Evolutionary conservation across 2,113 vertebrate genomes (phyloP).

Genomic region (Microcebus jonahi): DNA sequence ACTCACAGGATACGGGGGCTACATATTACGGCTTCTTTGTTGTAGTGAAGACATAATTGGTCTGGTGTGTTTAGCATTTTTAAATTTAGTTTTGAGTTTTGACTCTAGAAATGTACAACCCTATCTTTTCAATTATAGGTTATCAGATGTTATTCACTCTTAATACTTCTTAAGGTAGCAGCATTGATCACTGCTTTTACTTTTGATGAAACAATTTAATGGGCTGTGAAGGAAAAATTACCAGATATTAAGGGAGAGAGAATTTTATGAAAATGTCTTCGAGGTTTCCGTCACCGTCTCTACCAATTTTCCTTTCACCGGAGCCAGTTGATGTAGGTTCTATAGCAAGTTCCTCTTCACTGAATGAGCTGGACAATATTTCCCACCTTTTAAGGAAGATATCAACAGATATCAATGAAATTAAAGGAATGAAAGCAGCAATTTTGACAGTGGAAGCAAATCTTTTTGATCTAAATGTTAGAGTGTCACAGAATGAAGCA

Average conservation of each 20-base stretch:
- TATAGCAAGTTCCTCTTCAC: slow-evolving; percentile 62
- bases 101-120: slow-evolving; percentile 13
- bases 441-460: slow-evolving; percentile 74
- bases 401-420: slow-evolving; percentile 77
- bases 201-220: slow-evolving; percentile 61
- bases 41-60: slow-evolving; percentile 44
- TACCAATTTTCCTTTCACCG: slow-evolving; percentile 65
- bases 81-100: neutral
- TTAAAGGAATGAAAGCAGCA: slow-evolving; percentile 78
- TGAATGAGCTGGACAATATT: slow-evolving; percentile 73
- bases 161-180: slow-evolving; percentile 55
- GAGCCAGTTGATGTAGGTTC: slow-evolving; percentile 66
- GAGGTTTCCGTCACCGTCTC: slow-evolving; percentile 65
- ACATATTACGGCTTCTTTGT: neutral
- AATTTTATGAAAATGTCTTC: slow-evolving; percentile 74
- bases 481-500: slow-evolving; percentile 75
- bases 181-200: slow-evolving; percentile 26
- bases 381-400: slow-evolving; percentile 77
- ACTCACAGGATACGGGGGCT: neutral
- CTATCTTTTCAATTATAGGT: slow-evolving; percentile 58
- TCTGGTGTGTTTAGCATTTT: slow-evolving; percentile 57
- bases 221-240: slow-evolving; percentile 53
- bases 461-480: slow-evolving; percentile 74
- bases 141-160: slow-evolving; percentile 46
- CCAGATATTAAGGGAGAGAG: neutral